Conservation (phyloP, 2,888 invertebrate species). For the Agonopterix arenella region DNA sequence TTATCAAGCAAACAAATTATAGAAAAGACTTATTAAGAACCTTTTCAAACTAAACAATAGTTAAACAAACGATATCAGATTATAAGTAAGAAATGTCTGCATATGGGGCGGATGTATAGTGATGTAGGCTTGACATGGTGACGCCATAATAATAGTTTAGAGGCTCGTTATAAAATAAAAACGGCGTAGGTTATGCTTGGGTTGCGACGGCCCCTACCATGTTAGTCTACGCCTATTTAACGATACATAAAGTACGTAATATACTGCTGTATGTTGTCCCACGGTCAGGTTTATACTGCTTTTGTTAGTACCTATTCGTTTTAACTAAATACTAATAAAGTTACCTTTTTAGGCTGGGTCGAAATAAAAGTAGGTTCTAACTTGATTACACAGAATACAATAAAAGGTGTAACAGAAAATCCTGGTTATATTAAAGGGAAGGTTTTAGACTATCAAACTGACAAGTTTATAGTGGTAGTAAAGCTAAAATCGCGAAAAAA, state of each 20-base stretch:
- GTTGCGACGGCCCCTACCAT: constrained; percentile 45
- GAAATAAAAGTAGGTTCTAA: too few relatives aligned
- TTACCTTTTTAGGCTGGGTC: background rate
- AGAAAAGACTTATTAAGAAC: constrained; percentile 22
- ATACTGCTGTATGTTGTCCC: constrained; percentile 27
- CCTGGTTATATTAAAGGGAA: too few relatives aligned
- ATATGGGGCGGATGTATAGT: constrained; percentile 64
- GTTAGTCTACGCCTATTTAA: constrained; percentile 52
- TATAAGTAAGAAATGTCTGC: constrained; percentile 44
- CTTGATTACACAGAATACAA: too few relatives aligned
- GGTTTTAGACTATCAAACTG: too few relatives aligned
- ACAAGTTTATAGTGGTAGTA: too few relatives aligned
- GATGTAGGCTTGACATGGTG: constrained; percentile 69
- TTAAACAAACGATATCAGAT: constrained; percentile 56
- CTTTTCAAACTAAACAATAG: constrained; percentile 30
- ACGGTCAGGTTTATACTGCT: constrained; percentile 27
- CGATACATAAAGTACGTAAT: constrained; percentile 28
- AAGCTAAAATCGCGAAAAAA: too few relatives aligned
- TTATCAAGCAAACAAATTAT: constrained; percentile 12
- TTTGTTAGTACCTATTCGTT: background rate
- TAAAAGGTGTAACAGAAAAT: too few relatives aligned
- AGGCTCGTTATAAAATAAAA: constrained; percentile 68
- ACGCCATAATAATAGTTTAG: constrained; percentile 69
- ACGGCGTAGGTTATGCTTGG: constrained; percentile 63
- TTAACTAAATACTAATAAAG: constrained; percentile 1